phyloP scores from a whole-genome alignment of 2,113 vertebrate genomes.

The Machaerirhynchus nigripectus region DNA sequence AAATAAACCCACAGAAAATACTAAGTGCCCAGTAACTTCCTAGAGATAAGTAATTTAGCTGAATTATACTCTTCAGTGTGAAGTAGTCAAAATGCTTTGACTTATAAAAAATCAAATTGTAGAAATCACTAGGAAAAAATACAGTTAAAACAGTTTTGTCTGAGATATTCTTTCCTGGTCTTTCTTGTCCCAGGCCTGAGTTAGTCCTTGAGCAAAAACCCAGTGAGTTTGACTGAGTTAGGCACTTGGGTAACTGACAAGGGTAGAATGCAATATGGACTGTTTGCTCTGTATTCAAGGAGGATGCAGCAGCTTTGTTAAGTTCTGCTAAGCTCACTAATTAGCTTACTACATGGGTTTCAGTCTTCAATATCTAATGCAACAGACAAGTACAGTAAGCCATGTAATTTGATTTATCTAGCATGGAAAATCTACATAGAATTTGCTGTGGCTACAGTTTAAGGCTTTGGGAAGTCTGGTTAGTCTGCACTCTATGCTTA shows the following conservation, averaged over 20 bases:
- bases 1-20: background rate
- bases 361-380: background rate
- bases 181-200: background rate
- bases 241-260: background rate
- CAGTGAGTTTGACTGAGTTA: background rate
- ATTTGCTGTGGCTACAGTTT: background rate
- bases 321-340: background rate
- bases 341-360: background rate
- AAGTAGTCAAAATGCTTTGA: background rate
- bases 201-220: background rate
- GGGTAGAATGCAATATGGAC: fast-evolving
- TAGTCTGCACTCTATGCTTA: background rate
- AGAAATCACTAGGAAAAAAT: background rate
- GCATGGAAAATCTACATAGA: background rate
- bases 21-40: background rate
- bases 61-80: background rate
- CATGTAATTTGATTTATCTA: background rate
- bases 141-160: background rate
- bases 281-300: background rate
- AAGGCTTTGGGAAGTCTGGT: background rate
- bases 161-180: background rate
- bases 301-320: background rate
- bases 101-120: background rate
- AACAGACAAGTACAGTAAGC: background rate
- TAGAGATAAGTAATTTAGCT: background rate